Conservation (phyloP, 2,113 vertebrate species). For the Vulpes lagopus region DNA sequence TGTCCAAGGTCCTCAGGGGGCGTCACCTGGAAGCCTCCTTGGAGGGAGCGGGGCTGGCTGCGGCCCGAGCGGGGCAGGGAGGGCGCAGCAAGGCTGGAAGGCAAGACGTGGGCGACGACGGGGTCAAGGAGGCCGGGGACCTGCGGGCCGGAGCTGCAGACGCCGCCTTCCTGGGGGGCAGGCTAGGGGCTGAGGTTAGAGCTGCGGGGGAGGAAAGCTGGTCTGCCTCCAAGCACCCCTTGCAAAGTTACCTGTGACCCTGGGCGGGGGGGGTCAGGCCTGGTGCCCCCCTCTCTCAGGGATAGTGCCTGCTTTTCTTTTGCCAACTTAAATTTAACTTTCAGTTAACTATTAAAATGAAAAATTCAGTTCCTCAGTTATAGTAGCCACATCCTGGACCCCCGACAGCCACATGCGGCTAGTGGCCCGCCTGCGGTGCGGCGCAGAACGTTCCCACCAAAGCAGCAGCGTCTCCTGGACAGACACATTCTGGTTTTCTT, state of each 20-base stretch:
- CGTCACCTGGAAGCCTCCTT: not conserved
- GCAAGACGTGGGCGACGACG: not conserved
- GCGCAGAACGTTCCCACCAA: not conserved
- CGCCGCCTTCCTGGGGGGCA: not conserved
- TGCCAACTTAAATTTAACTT: constrained; percentile 18
- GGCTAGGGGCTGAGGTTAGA: not conserved
- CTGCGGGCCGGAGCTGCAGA: not conserved
- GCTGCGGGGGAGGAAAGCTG: not conserved
- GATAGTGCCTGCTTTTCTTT: not conserved
- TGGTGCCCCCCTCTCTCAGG: not conserved
- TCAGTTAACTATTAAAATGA: constrained; percentile 27
- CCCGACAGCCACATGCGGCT: not conserved
- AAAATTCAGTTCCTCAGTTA: not conserved
- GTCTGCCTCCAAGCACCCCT: not conserved
- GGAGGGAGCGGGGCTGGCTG: not conserved
- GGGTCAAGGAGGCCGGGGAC: too few species aligned
- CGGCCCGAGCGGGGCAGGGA: not conserved
- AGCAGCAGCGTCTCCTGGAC: not conserved
- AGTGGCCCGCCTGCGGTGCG: not conserved
- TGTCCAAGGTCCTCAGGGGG: not conserved
- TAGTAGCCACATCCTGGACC: not conserved
- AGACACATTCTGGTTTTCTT: not conserved
- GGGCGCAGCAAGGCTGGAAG: not conserved
- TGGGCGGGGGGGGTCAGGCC: not conserved
- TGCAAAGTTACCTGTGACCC: not conserved